These are phyloP conservation scores for Pinna nobilis DNA, from an alignment of 1,140 invertebrate genomes.

Conservation along the genomic window DNA sequence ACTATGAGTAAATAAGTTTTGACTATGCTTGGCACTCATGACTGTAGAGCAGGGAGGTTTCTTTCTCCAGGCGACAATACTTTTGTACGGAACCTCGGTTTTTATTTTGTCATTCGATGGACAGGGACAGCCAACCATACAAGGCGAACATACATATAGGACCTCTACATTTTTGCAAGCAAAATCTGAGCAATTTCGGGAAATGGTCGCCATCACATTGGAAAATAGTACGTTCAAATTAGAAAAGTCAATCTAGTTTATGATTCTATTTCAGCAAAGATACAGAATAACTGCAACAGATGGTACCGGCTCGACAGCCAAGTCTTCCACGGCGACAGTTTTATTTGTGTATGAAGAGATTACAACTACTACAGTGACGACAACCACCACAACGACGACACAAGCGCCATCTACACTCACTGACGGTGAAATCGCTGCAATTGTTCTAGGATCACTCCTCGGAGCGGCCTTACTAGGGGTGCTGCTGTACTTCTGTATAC, in stretches of 20 bases:
- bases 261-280: constrained; percentile 1
- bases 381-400: constrained; percentile 28
- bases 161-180: not conserved
- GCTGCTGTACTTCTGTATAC: constrained; percentile 28
- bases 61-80: too few relatives aligned
- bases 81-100: too few relatives aligned
- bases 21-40: too few relatives aligned
- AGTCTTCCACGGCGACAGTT: constrained; percentile 20
- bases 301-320: constrained; percentile 6
- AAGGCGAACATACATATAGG: not conserved
- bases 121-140: too few relatives aligned
- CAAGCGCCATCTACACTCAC: not conserved
- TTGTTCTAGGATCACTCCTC: constrained; percentile 27
- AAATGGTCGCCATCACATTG: not conserved
- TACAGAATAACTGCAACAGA: constrained; percentile 28
- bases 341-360: constrained; percentile 16
- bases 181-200: not conserved
- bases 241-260: not conserved
- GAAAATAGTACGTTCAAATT: not conserved
- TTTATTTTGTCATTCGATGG: too few relatives aligned
- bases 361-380: constrained; percentile 31
- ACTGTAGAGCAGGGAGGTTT: too few relatives aligned
- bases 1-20: too few relatives aligned
- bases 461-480: constrained; percentile 26
- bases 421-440: constrained; percentile 26